A percentile compares a stretch with the other conserved stretches of the same genome.
Evolutionary conservation across 2,797 vertebrate genomes (phyloP).

Genomic region (Acestrorhynchus altus): DNA sequence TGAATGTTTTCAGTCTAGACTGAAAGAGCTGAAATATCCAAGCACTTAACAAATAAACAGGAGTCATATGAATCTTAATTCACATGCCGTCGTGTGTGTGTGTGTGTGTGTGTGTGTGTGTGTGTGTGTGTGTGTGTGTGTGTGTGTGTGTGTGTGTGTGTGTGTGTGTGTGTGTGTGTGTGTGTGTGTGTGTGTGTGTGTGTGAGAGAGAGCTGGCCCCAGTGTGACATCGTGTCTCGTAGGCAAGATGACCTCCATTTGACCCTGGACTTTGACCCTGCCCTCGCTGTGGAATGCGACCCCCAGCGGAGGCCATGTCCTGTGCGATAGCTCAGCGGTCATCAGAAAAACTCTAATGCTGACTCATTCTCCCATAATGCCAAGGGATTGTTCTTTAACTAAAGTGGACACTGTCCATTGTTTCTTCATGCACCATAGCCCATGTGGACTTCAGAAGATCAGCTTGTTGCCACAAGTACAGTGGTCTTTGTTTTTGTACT

Average conservation of each 20-base stretch:
- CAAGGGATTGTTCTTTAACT: constrained; percentile 33
- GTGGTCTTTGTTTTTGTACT: no score
- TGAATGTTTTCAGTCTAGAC: constrained; percentile 30
- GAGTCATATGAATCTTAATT: constrained; percentile 35
- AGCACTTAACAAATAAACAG: no score
- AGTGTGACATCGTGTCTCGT: constrained; percentile 67
- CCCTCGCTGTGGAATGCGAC: constrained; percentile 78
- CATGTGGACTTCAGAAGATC: neutral
- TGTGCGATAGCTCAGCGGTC: constrained; percentile 63
- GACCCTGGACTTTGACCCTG: constrained; percentile 78
- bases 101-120: neutral
- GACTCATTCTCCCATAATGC: constrained; percentile 54
- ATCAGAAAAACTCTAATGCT: constrained; percentile 52
- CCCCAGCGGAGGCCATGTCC: constrained; percentile 67
- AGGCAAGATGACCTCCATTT: constrained; percentile 73
- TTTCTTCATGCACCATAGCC: constrained; percentile 8
- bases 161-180: constrained; percentile 7
- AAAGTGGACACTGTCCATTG: neutral
- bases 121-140: constrained; percentile 7
- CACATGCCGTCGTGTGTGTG: constrained; percentile 17
- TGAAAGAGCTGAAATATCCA: neutral
- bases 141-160: neutral
- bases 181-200: neutral
- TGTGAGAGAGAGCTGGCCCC: constrained; percentile 4
- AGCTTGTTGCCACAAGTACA: no score